A percentile compares a stretch with the other conserved stretches of the same genome.
These are phyloP conservation scores for Moxostoma hubbsi DNA, from an alignment of 2,797 vertebrate genomes.

Conservation along the genomic window DNA sequence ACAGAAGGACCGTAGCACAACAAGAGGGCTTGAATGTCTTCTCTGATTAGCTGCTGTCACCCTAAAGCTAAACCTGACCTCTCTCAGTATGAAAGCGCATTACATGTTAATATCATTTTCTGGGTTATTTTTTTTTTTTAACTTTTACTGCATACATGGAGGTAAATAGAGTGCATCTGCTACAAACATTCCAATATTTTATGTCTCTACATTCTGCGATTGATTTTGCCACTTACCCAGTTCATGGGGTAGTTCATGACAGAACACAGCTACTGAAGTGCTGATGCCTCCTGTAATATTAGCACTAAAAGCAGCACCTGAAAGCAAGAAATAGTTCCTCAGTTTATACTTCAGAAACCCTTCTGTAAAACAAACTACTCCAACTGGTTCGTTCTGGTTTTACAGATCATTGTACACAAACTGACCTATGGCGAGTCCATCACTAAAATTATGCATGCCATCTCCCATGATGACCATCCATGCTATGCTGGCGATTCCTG, in stretches of 20 bases:
- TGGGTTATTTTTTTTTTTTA: background rate
- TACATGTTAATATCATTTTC: background rate
- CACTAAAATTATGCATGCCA: slow-evolving; percentile 99
- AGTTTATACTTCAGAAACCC: background rate
- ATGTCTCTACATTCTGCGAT: background rate
- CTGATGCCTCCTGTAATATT: slow-evolving; percentile 96
- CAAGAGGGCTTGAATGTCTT: too few relatives aligned
- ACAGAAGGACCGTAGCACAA: background rate
- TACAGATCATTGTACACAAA: slow-evolving; percentile 1
- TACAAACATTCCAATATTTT: background rate
- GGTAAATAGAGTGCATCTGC: background rate
- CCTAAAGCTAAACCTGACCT: background rate
- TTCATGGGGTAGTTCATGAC: slow-evolving; percentile 97
- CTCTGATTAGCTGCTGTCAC: background rate
- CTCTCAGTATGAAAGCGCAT: too few relatives aligned
- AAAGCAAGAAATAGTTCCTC: background rate
- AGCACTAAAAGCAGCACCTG: slow-evolving; percentile 95
- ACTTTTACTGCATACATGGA: background rate
- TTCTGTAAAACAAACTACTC: background rate
- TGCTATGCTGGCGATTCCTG: slow-evolving; percentile 95
- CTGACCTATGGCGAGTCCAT: slow-evolving; percentile 95
- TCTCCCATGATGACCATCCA: slow-evolving; percentile 99
- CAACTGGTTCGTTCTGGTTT: background rate
- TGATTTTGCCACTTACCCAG: slow-evolving; percentile 81
- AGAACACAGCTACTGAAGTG: slow-evolving; percentile 97